Conservation (phyloP, 2,797 vertebrate genomes). For the Lepus oiostolus region DNA sequence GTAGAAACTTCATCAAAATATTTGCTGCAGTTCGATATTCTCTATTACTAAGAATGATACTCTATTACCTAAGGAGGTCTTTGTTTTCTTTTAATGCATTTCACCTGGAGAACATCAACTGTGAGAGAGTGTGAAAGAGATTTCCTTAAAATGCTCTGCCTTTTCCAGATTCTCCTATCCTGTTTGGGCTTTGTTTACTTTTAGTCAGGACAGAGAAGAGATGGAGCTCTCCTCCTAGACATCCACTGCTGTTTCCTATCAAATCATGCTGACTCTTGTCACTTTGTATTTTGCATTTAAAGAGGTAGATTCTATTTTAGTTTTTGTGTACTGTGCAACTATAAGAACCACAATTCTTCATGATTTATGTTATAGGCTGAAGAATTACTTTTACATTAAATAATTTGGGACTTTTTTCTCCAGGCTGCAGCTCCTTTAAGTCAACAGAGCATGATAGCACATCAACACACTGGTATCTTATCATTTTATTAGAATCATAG, state of each 20-base stretch:
- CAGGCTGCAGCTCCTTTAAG: neutral
- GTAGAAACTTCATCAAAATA: neutral
- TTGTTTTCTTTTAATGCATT: neutral
- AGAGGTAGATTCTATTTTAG: neutral
- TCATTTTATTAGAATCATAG: neutral
- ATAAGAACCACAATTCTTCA: neutral
- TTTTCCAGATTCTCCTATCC: neutral
- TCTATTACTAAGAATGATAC: no score
- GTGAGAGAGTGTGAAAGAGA: neutral
- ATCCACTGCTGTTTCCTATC: neutral
- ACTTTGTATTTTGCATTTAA: conserved; percentile 29
- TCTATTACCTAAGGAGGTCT: neutral
- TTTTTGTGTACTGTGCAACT: neutral
- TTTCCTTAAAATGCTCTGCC: neutral
- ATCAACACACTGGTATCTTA: neutral
- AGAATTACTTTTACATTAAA: neutral
- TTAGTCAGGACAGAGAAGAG: neutral
- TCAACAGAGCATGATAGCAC: neutral
- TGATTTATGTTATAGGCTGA: neutral
- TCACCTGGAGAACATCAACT: neutral
- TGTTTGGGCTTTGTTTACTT: neutral
- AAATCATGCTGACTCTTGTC: neutral
- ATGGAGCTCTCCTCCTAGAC: neutral
- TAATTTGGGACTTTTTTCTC: conserved; percentile 12
- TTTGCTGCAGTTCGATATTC: neutral